phyloP scores from a whole-genome alignment of 2,797 vertebrate genomes.

The Betta splendens region DNA sequence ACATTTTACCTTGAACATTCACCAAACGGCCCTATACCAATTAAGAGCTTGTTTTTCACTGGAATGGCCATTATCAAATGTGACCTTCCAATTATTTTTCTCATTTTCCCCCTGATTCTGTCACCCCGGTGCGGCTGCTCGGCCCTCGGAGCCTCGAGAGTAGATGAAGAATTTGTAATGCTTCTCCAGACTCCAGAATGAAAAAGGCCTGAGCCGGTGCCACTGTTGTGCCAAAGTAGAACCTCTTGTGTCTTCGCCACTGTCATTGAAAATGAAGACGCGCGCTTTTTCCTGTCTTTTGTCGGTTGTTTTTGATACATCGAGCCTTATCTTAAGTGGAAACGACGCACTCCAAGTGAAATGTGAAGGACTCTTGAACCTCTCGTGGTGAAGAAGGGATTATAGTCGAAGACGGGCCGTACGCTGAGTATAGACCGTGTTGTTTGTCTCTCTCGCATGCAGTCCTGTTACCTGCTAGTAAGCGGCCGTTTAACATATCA shows the following conservation, averaged over 20 bases:
- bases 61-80: constrained; percentile 83
- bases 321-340: background rate
- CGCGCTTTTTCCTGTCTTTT: background rate
- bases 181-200: constrained; percentile 52
- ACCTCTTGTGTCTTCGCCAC: constrained; percentile 23
- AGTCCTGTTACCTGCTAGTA: constrained; percentile 41
- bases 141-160: constrained; percentile 59
- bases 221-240: constrained; percentile 16
- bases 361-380: background rate
- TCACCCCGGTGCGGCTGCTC: constrained; percentile 67
- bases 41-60: constrained; percentile 81
- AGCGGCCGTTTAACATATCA: constrained; percentile 45
- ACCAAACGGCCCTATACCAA: constrained; percentile 77
- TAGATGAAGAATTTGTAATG: constrained; percentile 71
- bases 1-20: constrained; percentile 81
- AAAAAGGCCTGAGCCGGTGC: constrained; percentile 41
- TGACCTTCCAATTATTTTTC: constrained; percentile 88
- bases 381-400: background rate
- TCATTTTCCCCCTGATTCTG: constrained; percentile 76
- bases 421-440: background rate
- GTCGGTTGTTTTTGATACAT: background rate
- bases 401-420: background rate
- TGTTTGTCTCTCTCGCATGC: constrained; percentile 4
- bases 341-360: background rate
- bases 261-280: constrained; percentile 18